These are phyloP conservation scores for Catostylus mosaicus DNA, from an alignment of 30 jellyfish, hydroid and myxozoan genomes.

Conservation along the genomic window DNA sequence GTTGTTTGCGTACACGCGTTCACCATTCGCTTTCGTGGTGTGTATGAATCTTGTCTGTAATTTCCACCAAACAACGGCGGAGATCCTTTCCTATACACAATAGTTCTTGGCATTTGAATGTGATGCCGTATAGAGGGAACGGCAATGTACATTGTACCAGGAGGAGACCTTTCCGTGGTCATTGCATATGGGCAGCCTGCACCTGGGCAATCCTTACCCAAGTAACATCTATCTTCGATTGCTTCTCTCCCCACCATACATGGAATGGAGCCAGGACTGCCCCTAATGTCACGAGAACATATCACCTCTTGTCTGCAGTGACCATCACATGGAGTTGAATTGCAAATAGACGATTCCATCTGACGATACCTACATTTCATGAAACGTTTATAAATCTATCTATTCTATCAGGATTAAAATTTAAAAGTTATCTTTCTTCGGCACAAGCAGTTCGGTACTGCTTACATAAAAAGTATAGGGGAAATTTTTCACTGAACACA, in stretches of 20 bases:
- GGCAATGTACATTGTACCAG: constrained; percentile 75
- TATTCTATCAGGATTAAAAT: too few relatives aligned
- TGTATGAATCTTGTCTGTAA: constrained; percentile 17
- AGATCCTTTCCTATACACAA: constrained; percentile 44
- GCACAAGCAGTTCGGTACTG: too few relatives aligned
- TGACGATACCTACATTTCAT: constrained; percentile 34
- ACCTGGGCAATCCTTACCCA: constrained; percentile 78
- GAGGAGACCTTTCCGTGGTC: constrained; percentile 37
- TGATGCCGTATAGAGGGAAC: constrained; percentile 69
- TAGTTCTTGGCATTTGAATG: constrained; percentile 36
- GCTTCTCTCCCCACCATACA: constrained; percentile 71
- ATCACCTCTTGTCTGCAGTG: constrained; percentile 38
- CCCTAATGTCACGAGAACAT: constrained; percentile 50
- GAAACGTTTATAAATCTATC: too few relatives aligned
- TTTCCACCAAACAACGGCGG: constrained; percentile 35
- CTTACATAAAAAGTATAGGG: too few relatives aligned
- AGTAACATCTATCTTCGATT: constrained; percentile 58
- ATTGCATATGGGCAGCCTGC: constrained; percentile 53
- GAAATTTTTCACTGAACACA: too few relatives aligned
- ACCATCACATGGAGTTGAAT: constrained; percentile 40
- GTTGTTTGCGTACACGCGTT: constrained; percentile 77
- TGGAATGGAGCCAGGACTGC: constrained; percentile 83
- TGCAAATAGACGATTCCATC: constrained; percentile 32
- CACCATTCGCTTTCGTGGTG: constrained; percentile 67
- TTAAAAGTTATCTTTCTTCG: too few relatives aligned